A percentile compares a stretch with the other conserved stretches of the same genome.
phyloP scores from a whole-genome alignment of 2,888 invertebrate genomes.

The Caprella mutica region DNA sequence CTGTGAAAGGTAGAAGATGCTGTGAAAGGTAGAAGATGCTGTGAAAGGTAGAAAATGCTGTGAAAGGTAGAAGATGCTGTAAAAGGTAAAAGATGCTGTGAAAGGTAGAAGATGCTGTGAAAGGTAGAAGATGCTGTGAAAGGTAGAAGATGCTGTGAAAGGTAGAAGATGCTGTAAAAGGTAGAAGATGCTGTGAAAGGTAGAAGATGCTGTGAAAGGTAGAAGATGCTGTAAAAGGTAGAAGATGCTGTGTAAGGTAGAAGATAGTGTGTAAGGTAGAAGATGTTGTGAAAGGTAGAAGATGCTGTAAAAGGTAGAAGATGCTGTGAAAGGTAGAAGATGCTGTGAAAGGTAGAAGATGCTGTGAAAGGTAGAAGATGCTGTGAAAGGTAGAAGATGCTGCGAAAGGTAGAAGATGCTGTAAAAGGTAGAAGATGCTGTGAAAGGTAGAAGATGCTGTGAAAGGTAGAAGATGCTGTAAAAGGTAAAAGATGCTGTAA shows the following conservation, averaged over 20 bases:
- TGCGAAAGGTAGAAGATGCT: neutral
- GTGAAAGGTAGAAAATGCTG: neutral
- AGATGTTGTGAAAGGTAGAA: too few species aligned
- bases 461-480: neutral
- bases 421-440: neutral
- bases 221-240: neutral
- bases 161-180: neutral
- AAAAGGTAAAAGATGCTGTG: neutral
- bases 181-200: neutral
- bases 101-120: neutral
- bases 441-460: neutral
- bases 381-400: too few species aligned
- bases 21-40: neutral
- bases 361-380: too few species aligned
- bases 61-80: neutral
- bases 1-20: neutral
- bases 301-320: too few species aligned
- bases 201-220: neutral
- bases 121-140: neutral
- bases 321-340: too few species aligned
- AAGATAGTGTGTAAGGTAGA: neutral
- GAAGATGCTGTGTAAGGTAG: neutral
- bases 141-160: neutral
- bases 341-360: too few species aligned
- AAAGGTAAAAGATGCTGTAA: neutral